These are phyloP conservation scores for Melanocharis versteri DNA, from an alignment of 2,113 vertebrate species.

Conservation along the genomic window DNA sequence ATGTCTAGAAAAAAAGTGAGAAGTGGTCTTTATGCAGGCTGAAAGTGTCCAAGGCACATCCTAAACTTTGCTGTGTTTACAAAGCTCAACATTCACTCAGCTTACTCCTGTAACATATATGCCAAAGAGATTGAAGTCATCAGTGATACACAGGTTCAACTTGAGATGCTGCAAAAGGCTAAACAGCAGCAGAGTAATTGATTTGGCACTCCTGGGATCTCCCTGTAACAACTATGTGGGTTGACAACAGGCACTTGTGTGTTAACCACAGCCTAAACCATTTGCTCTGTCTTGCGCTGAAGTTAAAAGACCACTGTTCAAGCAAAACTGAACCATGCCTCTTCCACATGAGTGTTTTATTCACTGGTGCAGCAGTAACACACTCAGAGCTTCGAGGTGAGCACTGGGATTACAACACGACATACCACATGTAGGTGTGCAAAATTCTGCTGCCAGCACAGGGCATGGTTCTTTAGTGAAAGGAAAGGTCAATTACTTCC, in stretches of 20 bases:
- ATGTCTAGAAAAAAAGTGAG: slow-evolving; percentile 75
- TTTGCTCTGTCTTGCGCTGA: accelerated
- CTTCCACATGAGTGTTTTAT: not conserved
- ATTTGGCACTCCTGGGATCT: not conserved
- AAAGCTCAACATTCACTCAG: not conserved
- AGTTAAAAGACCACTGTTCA: not conserved
- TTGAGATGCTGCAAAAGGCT: not conserved
- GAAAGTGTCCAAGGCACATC: not conserved
- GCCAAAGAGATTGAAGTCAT: not conserved
- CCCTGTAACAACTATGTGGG: not conserved
- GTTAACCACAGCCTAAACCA: not conserved
- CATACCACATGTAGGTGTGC: accelerated
- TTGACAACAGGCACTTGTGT: not conserved
- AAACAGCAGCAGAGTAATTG: not conserved
- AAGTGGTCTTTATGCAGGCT: not conserved
- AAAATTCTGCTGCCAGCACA: not conserved
- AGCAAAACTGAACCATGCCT: not conserved
- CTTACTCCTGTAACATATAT: not conserved
- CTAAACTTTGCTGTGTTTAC: not conserved
- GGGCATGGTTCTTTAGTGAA: accelerated
- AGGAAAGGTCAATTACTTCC: not conserved
- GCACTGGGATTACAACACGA: not conserved
- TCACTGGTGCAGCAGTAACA: not conserved
- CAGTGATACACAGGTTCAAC: not conserved
- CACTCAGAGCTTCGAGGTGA: not conserved